These are phyloP conservation scores for Piscicola geometra DNA, from an alignment of 2,888 invertebrate species.

Conservation along the genomic window DNA sequence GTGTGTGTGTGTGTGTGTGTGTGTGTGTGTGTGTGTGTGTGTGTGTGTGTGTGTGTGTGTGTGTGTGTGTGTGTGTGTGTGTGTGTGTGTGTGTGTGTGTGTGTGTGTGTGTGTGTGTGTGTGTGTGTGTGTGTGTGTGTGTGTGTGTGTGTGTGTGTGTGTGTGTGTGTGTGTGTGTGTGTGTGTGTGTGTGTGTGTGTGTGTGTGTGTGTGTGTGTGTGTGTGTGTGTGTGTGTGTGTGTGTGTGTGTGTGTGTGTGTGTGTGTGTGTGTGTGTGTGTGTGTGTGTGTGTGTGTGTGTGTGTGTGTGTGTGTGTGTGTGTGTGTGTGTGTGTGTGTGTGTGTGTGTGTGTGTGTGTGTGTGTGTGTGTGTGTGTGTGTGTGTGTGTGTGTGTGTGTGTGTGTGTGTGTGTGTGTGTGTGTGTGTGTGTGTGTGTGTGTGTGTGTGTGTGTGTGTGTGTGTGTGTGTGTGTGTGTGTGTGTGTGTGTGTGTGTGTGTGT, in stretches of 20 bases:
- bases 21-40: constrained; percentile 20
- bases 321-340: constrained; percentile 4
- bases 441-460: constrained; percentile 22
- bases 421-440: constrained; percentile 17
- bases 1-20: constrained; percentile 16
- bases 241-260: constrained; percentile 20
- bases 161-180: constrained; percentile 13
- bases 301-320: constrained; percentile 15
- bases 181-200: constrained; percentile 18
- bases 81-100: constrained; percentile 20
- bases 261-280: constrained; percentile 13
- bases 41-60: constrained; percentile 16
- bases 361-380: constrained; percentile 19
- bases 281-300: constrained; percentile 13
- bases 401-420: constrained; percentile 17
- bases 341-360: constrained; percentile 18
- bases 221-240: constrained; percentile 10
- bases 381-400: constrained; percentile 58
- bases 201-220: constrained; percentile 5
- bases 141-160: not conserved
- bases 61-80: constrained; percentile 20
- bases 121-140: constrained; percentile 13
- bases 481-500: constrained; percentile 12
- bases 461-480: constrained; percentile 8
- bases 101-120: constrained; percentile 23